Base-by-base conservation (phyloP, 1,140 invertebrate genomes). In the Calliphora vicina region DNA sequence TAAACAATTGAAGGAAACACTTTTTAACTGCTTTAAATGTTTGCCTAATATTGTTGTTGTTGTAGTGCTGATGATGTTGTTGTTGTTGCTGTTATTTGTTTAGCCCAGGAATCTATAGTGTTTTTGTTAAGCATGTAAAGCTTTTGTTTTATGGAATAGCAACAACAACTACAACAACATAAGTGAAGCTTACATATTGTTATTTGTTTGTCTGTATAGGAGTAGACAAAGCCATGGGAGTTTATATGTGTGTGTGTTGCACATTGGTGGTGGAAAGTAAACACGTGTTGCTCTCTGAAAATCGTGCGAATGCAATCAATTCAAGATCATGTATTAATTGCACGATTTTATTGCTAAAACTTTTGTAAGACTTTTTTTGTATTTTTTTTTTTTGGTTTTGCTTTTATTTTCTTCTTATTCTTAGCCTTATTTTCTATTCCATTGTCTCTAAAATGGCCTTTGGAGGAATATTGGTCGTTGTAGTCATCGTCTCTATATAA, bases 291-390 rank as follows among this genome's bases (percentile, higher is more conserved):
- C 81, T 82, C 81, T 84, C 82, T 45, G 61, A 84, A 82, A 84
- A 82, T 84, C 83, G 83, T 84, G 83, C 83, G 81, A 82, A 80
- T 80, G 81, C 74, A 82, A 84, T 84, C 83, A 67, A 78, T 78
- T 82, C 83, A 67, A 74, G 81, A 84, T 84, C 83, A 84, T 84
- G 83, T 84, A 84, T 84, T 84, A 84, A 84, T 84, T 84, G 83
- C 83, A 84, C 83, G 83, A 84, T 74, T 82, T 84, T 82, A 82
- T 84, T 82, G 82, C 78, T 83, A 26, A 45, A 78, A 83, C 42
- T 29, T 76, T 35, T 57, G 61, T 61, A 27, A 67, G 61, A 20
- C 10, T 67, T 23, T 67, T 57, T 6, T 57, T n/a, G 6, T 57
- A 13, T n/a, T 57, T 13, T 57, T 57, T 57, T 57, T 15, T 25